Percentiles rank a stretch among this genome's conserved stretches.
These are phyloP conservation scores for Lordiphosa stackelbergi DNA, from an alignment of 1,140 invertebrate genomes.

Conservation along the genomic window DNA sequence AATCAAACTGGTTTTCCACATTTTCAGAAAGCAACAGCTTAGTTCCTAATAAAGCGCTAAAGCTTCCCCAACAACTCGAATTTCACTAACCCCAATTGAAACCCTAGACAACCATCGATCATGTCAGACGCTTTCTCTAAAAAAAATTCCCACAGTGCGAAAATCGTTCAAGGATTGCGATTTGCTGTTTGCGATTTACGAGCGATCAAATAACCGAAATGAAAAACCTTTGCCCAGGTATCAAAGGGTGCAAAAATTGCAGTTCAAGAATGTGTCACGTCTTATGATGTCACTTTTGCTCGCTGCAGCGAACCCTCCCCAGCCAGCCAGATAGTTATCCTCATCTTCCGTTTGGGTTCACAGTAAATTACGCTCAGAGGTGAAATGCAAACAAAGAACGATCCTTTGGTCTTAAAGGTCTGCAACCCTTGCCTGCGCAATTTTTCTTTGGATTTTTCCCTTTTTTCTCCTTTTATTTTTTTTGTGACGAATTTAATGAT, in stretches of 20 bases:
- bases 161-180: slow-evolving; percentile 58
- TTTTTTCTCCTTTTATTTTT: slow-evolving; percentile 32
- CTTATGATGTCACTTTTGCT: slow-evolving; percentile 71
- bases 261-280: slow-evolving; percentile 65
- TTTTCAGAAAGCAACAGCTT: slow-evolving; percentile 40
- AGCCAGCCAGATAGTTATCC: slow-evolving; percentile 18
- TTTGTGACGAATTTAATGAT: slow-evolving; percentile 73
- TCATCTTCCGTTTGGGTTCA: slow-evolving; percentile 53
- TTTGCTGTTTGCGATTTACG: slow-evolving; percentile 40
- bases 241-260: slow-evolving; percentile 69
- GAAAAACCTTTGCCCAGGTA: slow-evolving; percentile 39
- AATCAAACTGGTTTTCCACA: slow-evolving; percentile 25
- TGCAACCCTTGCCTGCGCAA: slow-evolving; percentile 56
- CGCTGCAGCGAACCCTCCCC: slow-evolving; percentile 42
- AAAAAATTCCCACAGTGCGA: slow-evolving; percentile 69
- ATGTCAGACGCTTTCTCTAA: slow-evolving; percentile 40
- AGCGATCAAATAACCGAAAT: slow-evolving; percentile 64
- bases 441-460: slow-evolving; percentile 33
- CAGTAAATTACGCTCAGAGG: slow-evolving; percentile 72
- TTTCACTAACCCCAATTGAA: slow-evolving; percentile 53
- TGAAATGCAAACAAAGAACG: slow-evolving; percentile 70
- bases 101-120: slow-evolving; percentile 70
- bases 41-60: slow-evolving; percentile 51
- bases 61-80: slow-evolving; percentile 16
- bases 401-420: slow-evolving; percentile 39